Percentiles rank a stretch among this genome's conserved stretches.
These are phyloP conservation scores for Chouioia cunea DNA, from an alignment of 2,888 invertebrate species.

Conservation along the genomic window DNA sequence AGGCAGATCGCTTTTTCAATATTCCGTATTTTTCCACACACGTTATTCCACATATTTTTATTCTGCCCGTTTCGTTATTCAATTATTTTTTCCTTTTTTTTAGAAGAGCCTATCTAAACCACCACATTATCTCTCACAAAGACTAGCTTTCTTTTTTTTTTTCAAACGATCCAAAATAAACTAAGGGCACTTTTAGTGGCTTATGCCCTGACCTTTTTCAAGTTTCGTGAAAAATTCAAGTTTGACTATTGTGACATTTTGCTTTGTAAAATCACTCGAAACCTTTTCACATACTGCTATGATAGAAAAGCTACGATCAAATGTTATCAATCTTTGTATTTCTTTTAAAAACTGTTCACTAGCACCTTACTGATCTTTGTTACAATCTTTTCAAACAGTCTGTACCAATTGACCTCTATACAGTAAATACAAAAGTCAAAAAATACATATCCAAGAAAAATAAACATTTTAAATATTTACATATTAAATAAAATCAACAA, in stretches of 20 bases:
- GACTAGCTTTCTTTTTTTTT: slow-evolving; percentile 59
- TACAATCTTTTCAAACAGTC: slow-evolving; percentile 52
- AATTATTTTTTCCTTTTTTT: slow-evolving; percentile 50
- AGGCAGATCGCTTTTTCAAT: slow-evolving; percentile 54
- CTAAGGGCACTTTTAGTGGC: slow-evolving; percentile 68
- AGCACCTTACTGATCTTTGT: slow-evolving; percentile 55
- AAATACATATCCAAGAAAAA: slow-evolving; percentile 46
- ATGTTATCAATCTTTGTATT: slow-evolving; percentile 70
- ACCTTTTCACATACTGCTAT: slow-evolving; percentile 65
- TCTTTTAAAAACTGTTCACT: slow-evolving; percentile 58
- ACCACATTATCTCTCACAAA: slow-evolving; percentile 64
- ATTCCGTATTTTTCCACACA: slow-evolving; percentile 49
- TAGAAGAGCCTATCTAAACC: slow-evolving; percentile 62
- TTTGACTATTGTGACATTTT: slow-evolving; percentile 74
- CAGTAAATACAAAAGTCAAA: slow-evolving; percentile 37
- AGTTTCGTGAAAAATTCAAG: slow-evolving; percentile 74
- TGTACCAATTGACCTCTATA: slow-evolving; percentile 47
- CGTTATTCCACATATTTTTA: slow-evolving; percentile 48
- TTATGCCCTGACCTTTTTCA: slow-evolving; percentile 65
- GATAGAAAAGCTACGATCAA: slow-evolving; percentile 68
- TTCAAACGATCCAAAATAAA: slow-evolving; percentile 66
- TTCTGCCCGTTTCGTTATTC: slow-evolving; percentile 49
- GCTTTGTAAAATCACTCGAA: slow-evolving; percentile 75
- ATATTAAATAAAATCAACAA: slow-evolving; percentile 32
- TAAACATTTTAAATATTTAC: slow-evolving; percentile 43